phyloP scores from a whole-genome alignment of 2,888 invertebrate species.

The Malachius bipustulatus region DNA sequence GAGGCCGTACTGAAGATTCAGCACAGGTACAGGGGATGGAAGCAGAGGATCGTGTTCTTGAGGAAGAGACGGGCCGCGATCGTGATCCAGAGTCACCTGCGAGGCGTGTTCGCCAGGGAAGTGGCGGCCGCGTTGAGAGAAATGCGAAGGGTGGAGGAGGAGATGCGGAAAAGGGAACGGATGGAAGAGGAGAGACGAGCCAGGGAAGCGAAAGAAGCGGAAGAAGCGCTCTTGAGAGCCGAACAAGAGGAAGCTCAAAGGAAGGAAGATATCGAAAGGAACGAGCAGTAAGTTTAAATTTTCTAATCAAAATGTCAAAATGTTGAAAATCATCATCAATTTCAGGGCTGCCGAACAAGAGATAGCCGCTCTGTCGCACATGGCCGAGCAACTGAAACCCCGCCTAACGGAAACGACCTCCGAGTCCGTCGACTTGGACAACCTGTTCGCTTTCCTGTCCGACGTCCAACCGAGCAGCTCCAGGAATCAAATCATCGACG shows the following conservation, averaged over 20 bases:
- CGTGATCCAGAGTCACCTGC: constrained; percentile 72
- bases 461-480: constrained; percentile 50
- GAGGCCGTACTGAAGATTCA: constrained; percentile 65
- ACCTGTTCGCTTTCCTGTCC: constrained; percentile 79
- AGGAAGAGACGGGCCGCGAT: constrained; percentile 71
- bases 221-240: constrained; percentile 22
- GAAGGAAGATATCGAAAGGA: constrained; percentile 45
- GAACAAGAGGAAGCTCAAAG: constrained; percentile 24
- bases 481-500: constrained; percentile 55
- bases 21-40: constrained; percentile 78
- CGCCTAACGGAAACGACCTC: constrained; percentile 41
- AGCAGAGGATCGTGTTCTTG: constrained; percentile 67
- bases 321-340: constrained; percentile 19
- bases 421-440: constrained; percentile 77
- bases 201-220: constrained; percentile 43
- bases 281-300: constrained; percentile 43
- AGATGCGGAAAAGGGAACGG: constrained; percentile 68
- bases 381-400: constrained; percentile 59
- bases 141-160: constrained; percentile 76
- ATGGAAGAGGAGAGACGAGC: constrained; percentile 57
- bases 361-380: constrained; percentile 57
- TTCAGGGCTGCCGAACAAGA: constrained; percentile 55
- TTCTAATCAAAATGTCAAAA: neutral
- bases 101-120: constrained; percentile 85
- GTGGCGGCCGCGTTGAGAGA: constrained; percentile 76